phyloP scores from a whole-genome alignment of 2,797 vertebrate species.

The Acestrorhynchus altus region DNA sequence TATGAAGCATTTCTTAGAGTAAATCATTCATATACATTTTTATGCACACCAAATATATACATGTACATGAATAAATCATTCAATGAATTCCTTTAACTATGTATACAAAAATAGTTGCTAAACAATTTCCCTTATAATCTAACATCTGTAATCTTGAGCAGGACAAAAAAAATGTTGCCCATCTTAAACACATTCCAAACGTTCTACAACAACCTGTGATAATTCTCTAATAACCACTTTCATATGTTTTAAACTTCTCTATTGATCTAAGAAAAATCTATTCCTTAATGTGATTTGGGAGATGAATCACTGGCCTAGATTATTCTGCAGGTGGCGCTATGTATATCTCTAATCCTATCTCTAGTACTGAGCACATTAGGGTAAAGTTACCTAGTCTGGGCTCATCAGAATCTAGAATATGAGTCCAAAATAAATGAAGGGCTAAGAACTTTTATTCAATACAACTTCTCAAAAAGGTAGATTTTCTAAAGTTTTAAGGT shows the following conservation, averaged over 20 bases:
- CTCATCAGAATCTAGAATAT: neutral
- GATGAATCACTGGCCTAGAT: neutral
- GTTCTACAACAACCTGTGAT: neutral
- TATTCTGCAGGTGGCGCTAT: neutral
- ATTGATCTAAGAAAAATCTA: neutral
- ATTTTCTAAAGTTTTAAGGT: too few species aligned
- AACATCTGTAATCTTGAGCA: conserved; percentile 21
- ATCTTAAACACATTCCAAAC: conserved; percentile 1
- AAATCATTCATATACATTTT: conserved; percentile 38
- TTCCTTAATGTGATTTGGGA: neutral
- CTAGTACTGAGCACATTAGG: neutral
- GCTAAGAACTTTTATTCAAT: neutral
- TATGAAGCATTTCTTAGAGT: too few species aligned
- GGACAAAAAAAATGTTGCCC: neutral
- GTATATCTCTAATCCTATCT: neutral
- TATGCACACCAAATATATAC: conserved; percentile 18
- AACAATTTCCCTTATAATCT: conserved; percentile 24
- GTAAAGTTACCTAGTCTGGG: neutral
- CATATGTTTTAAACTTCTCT: neutral
- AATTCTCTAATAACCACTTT: neutral
- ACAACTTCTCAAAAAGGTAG: too few species aligned
- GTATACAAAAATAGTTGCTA: conserved; percentile 79
- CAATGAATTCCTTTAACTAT: conserved; percentile 49
- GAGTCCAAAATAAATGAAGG: neutral
- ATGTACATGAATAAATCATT: conserved; percentile 34